These are phyloP conservation scores for Petrocephalus zakoni DNA, from an alignment of 2,113 vertebrate genomes.

Conservation along the genomic window DNA sequence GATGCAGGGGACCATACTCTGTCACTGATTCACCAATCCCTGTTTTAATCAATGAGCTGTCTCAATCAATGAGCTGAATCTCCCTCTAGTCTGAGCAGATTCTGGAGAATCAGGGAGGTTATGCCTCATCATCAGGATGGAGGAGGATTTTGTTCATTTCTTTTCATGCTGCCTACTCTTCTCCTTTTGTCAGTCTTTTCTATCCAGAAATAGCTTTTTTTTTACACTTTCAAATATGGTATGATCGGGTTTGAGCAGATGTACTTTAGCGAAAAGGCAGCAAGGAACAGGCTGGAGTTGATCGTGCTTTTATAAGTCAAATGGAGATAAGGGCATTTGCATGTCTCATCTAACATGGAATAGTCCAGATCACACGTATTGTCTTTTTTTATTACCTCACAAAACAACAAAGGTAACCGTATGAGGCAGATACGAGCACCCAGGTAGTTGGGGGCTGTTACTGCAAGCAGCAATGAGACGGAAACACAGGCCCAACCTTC, in stretches of 20 bases:
- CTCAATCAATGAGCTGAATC: neutral
- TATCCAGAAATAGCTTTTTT: neutral
- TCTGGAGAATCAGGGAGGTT: neutral
- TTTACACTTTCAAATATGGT: neutral
- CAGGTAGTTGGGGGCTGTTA: neutral
- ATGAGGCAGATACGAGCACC: neutral
- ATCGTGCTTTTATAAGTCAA: neutral
- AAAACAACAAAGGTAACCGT: neutral
- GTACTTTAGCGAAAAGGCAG: neutral
- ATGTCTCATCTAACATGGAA: neutral
- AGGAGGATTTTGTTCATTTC: neutral
- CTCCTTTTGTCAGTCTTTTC: neutral
- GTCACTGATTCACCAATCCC: neutral
- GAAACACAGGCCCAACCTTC: neutral
- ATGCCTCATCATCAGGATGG: neutral
- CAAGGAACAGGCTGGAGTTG: neutral
- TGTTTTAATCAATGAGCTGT: too few relatives aligned
- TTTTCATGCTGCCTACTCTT: neutral
- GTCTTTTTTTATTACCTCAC: neutral
- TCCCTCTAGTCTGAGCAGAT: neutral
- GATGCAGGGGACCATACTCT: neutral
- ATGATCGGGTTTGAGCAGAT: neutral
- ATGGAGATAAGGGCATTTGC: neutral
- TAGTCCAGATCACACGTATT: neutral
- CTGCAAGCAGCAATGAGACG: neutral